Evolutionary conservation across 2,888 invertebrate genomes (phyloP), one percentile per base, ranked within the genome.

Genomic region (Sabatieria punctata): DNA sequence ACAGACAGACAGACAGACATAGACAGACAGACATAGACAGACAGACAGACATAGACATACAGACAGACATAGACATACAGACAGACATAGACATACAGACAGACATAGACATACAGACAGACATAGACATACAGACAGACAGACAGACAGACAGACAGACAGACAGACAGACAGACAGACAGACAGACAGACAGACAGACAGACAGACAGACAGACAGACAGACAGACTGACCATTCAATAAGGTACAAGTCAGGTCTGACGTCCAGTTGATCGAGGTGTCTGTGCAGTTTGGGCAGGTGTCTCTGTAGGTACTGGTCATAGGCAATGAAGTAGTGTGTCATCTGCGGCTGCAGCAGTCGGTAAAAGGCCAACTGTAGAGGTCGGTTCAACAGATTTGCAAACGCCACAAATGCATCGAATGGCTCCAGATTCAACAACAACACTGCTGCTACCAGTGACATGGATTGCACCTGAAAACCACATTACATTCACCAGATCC

Each of bases 361-460:
- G 37, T 55, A 57, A 37, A 57, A 54, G n/a, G 57, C 56, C 2
- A 51, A 46, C 48, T 51, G 42, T 13, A 52, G 21, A 15, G 82
- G 82, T 47, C 78, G 76, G 67, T 83, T 82, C 49, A 86, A 71
- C 44, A 88, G 65, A 69, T 88, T 86, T 22, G 84, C 79, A 66
- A 88, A 85, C 61, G 82, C 82, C 22, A 80, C 76, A 66, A 86
- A 88, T 22, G 86, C 84, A 56, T 82, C 79, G 1, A 76, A 75
- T 3, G 79, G 78, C 47, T 83, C 82, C 82, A 86, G 82, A 68
- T 86, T 85, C 22, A 88, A 71, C 25, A 85, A 79, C 48, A 86
- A 71, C 50, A 86, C 79, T 1, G 85, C 86, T 1, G 85, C 85
- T 52, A 88, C 77, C 69, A 85, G 86, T 27, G 85, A 85, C 86